A percentile compares a stretch with the other conserved stretches of the same genome.
Evolutionary conservation across 1,140 invertebrate species (phyloP).

Genomic region (Penaeus chinensis): DNA sequence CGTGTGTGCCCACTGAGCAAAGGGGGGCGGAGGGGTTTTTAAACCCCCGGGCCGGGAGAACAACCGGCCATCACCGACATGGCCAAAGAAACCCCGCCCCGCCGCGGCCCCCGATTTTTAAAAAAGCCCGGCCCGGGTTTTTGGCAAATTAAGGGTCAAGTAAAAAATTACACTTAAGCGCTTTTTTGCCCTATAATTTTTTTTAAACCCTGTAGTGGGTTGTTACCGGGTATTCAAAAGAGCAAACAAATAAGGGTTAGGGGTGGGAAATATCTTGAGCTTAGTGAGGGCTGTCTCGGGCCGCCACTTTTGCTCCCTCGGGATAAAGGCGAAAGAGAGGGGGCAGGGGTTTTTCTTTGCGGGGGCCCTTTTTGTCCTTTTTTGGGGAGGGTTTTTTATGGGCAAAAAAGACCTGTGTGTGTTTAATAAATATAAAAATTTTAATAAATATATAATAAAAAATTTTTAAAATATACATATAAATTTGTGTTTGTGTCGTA

Average conservation of each 20-base stretch:
- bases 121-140: slow-evolving; percentile 33
- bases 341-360: background rate
- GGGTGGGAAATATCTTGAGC: background rate
- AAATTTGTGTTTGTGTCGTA: background rate
- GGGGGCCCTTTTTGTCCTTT: background rate
- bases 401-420: background rate
- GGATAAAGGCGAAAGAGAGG: background rate
- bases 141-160: slow-evolving; percentile 46
- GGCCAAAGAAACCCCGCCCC: slow-evolving; percentile 34
- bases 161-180: slow-evolving; percentile 50
- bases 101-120: slow-evolving; percentile 23
- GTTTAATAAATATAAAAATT: background rate
- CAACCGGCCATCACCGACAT: slow-evolving; percentile 36
- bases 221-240: slow-evolving; percentile 20
- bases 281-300: background rate
- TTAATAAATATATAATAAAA: too few species aligned
- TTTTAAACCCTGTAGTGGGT: slow-evolving; percentile 46
- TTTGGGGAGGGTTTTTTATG: background rate
- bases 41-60: slow-evolving; percentile 6
- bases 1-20: slow-evolving; percentile 32
- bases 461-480: background rate
- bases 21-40: slow-evolving; percentile 4
- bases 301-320: background rate
- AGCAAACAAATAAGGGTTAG: slow-evolving; percentile 16
- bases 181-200: slow-evolving; percentile 55